phyloP scores from a whole-genome alignment of 2,888 invertebrate species.

The Nomada hirtipes region DNA sequence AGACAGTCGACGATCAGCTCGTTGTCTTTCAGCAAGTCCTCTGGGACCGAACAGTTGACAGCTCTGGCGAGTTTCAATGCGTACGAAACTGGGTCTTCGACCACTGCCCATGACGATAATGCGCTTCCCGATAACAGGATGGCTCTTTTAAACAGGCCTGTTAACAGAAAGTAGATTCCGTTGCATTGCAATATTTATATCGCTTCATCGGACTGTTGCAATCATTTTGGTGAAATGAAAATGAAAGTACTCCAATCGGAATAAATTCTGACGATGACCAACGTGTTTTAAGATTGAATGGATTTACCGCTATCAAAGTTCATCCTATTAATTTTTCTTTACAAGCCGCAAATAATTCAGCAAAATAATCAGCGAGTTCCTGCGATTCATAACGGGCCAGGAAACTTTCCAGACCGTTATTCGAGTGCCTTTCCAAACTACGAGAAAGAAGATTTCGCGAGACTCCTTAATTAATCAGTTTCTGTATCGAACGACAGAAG shows the following conservation, averaged over 20 bases:
- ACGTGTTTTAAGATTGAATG: not conserved
- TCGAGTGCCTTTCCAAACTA: not conserved
- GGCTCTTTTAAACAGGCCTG: slow-evolving; percentile 94
- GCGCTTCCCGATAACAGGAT: slow-evolving; percentile 95
- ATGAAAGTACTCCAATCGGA: too few relatives aligned
- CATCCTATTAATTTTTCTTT: not conserved
- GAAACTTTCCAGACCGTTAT: not conserved
- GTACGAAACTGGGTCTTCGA: slow-evolving; percentile 93
- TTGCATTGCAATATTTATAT: not conserved
- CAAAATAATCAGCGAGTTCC: not conserved
- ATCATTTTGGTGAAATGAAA: not conserved
- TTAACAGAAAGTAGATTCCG: not conserved
- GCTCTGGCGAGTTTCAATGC: slow-evolving; percentile 92
- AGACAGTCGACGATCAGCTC: slow-evolving; percentile 94
- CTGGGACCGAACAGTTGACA: slow-evolving; percentile 93
- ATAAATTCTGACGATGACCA: too few relatives aligned
- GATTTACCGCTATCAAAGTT: not conserved
- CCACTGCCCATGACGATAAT: slow-evolving; percentile 94
- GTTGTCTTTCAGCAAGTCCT: slow-evolving; percentile 92
- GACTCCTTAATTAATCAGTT: slow-evolving; percentile 43
- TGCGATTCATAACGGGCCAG: not conserved
- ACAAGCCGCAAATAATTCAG: not conserved
- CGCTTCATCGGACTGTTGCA: not conserved
- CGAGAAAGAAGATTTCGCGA: slow-evolving; percentile 25
- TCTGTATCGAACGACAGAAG: slow-evolving; percentile 13